These are phyloP conservation scores for Phylloscopus trochilus DNA, from an alignment of 2,113 vertebrate species.

Conservation along the genomic window DNA sequence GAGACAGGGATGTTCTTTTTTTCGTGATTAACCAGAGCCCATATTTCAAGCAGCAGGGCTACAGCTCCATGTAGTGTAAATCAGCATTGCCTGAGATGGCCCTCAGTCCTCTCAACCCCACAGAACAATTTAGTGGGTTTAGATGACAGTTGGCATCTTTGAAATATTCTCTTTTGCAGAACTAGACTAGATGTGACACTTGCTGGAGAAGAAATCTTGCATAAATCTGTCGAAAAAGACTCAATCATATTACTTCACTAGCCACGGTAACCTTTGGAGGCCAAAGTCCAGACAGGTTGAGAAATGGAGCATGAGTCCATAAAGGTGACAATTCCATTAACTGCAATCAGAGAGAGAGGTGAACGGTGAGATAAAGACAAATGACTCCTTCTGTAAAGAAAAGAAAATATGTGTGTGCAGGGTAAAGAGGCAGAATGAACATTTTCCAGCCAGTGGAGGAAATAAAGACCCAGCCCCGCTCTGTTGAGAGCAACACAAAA, in stretches of 20 bases:
- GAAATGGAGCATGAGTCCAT: constrained; percentile 73
- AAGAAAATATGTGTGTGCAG: constrained; percentile 30
- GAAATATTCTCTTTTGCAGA: constrained; percentile 65
- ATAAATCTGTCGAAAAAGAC: constrained; percentile 77
- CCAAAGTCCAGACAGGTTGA: constrained; percentile 77
- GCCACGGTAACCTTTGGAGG: constrained; percentile 70
- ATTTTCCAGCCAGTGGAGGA: neutral
- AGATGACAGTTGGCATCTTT: constrained; percentile 68
- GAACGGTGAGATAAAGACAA: constrained; percentile 69
- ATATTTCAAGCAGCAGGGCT: constrained; percentile 4
- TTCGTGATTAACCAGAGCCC: neutral
- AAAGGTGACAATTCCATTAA: constrained; percentile 74
- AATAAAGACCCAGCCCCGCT: neutral
- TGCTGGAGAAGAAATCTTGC: constrained; percentile 53
- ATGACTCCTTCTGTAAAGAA: constrained; percentile 31
- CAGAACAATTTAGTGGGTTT: constrained; percentile 60
- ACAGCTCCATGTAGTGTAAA: constrained; percentile 21
- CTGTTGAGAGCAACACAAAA: neutral
- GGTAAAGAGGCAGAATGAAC: constrained; percentile 21
- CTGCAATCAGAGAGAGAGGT: constrained; percentile 67
- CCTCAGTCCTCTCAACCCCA: constrained; percentile 5
- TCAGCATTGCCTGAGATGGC: constrained; percentile 38
- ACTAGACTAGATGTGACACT: constrained; percentile 64
- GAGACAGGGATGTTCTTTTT: neutral
- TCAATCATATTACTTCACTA: constrained; percentile 80